A percentile compares a stretch with the other conserved stretches of the same genome.
phyloP scores from a whole-genome alignment of 2,797 vertebrate genomes.

The Acanthopagrus latus region DNA sequence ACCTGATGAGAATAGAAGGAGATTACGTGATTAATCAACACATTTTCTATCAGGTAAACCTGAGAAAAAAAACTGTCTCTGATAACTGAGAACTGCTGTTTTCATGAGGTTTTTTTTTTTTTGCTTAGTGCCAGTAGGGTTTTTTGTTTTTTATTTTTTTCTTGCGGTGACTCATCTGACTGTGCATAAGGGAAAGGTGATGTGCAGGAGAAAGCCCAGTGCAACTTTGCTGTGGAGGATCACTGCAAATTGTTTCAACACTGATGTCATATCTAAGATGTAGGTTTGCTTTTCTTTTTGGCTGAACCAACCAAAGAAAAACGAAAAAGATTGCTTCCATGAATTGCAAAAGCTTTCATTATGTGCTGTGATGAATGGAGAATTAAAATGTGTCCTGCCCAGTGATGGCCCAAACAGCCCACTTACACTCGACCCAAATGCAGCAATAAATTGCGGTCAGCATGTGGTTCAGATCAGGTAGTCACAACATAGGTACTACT shows the following conservation, averaged over 20 bases:
- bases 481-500: no score
- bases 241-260: constrained; percentile 23
- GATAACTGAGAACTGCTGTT: background rate
- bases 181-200: constrained; percentile 15
- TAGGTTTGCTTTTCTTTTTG: background rate
- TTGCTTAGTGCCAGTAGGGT: background rate
- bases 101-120: constrained; percentile 10
- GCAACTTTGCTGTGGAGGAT: constrained; percentile 15
- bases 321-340: no score
- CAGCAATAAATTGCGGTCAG: no score
- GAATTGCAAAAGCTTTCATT: no score
- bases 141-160: background rate
- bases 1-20: constrained; percentile 83
- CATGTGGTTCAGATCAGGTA: no score
- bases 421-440: no score
- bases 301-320: background rate
- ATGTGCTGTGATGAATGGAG: no score
- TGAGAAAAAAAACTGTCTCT: background rate
- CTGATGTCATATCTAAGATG: background rate
- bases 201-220: background rate
- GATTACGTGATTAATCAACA: background rate
- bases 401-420: no score
- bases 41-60: background rate
- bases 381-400: no score
- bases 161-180: constrained; percentile 34